Conservation (phyloP, 2,113 vertebrate genomes). For the Centrocercus urophasianus region DNA sequence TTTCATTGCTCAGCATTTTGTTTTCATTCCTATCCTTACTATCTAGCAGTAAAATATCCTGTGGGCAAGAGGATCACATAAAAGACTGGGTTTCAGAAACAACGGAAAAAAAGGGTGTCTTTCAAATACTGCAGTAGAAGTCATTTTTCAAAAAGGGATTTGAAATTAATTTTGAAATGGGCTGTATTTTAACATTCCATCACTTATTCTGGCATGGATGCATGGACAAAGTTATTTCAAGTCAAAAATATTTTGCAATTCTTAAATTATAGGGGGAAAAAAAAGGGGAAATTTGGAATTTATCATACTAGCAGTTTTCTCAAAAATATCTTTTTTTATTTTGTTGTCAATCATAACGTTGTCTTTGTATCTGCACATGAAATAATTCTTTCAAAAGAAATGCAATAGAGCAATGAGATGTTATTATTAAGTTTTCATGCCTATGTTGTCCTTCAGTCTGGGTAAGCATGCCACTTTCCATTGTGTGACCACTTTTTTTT, state of each 20-base stretch:
- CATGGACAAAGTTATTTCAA: not conserved
- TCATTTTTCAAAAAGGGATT: not conserved
- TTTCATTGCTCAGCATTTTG: constrained; percentile 50
- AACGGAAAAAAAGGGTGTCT: not conserved
- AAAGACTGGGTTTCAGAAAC: not conserved
- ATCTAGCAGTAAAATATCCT: constrained; percentile 22
- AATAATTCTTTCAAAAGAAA: not conserved
- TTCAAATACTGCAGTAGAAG: not conserved
- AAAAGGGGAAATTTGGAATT: not conserved
- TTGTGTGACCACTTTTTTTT: constrained; percentile 66
- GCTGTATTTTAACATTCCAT: not conserved
- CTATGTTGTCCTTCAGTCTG: constrained; percentile 29
- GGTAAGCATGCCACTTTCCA: constrained; percentile 40
- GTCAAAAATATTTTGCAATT: not conserved
- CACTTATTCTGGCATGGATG: not conserved
- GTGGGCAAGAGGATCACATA: not conserved
- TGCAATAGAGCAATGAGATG: not conserved
- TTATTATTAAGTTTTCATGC: constrained; percentile 29
- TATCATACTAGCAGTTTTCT: not conserved
- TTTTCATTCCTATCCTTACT: constrained; percentile 2
- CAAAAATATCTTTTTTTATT: not conserved
- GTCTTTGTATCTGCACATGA: not conserved
- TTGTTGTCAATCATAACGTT: not conserved
- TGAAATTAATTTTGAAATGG: not conserved
- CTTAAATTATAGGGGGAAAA: not conserved